Conservation (phyloP, 2,797 vertebrate genomes). For the Selene dorsalis region DNA sequence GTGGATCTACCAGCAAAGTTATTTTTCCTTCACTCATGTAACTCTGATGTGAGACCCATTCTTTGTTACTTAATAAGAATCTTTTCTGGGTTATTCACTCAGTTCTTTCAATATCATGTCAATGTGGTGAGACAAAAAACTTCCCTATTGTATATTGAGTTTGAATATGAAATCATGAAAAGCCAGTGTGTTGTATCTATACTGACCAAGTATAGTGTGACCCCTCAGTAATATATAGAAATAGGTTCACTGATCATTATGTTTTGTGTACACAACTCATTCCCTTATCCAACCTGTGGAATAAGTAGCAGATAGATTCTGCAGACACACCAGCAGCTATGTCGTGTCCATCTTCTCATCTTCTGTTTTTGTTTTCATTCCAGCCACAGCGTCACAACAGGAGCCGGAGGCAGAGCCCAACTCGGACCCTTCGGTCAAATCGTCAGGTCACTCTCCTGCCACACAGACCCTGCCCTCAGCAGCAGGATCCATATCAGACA, state of each 20-base stretch:
- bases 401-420: slow-evolving; percentile 90
- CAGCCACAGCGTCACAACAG: slow-evolving; percentile 95
- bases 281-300: background rate
- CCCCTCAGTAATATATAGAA: background rate
- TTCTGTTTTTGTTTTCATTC: slow-evolving; percentile 37
- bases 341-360: slow-evolving; percentile 19
- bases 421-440: slow-evolving; percentile 87
- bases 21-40: background rate
- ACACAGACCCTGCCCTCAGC: slow-evolving; percentile 85
- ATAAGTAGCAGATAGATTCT: background rate
- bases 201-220: background rate
- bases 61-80: background rate
- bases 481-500: slow-evolving; percentile 87
- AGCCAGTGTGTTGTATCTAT: background rate
- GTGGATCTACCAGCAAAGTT: background rate
- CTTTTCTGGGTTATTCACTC: background rate
- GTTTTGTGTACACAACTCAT: background rate
- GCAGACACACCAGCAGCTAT: background rate
- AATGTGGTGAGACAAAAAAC: background rate
- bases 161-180: background rate
- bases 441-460: slow-evolving; percentile 85
- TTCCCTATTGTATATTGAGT: background rate
- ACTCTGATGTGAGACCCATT: background rate
- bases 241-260: background rate
- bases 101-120: background rate